Conservation (phyloP, 2,888 invertebrate species). For the Julus scandinavius region DNA sequence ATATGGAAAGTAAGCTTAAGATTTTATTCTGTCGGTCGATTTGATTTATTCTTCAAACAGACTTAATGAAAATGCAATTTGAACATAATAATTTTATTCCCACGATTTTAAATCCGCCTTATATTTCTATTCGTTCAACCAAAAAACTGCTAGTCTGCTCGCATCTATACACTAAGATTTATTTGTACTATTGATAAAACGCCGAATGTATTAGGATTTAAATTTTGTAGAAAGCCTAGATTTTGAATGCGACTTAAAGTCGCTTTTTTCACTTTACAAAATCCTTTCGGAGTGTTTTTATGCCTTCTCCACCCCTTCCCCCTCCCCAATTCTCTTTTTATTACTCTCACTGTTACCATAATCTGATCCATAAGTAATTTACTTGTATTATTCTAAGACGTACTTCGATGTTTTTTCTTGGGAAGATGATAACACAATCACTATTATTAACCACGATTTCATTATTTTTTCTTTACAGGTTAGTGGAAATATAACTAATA, state of each 20-base stretch:
- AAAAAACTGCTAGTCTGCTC: not conserved
- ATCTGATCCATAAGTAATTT: not conserved
- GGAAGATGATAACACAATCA: too few species aligned
- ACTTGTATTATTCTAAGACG: too few species aligned
- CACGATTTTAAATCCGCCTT: not conserved
- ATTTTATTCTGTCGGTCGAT: too few species aligned
- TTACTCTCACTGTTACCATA: not conserved
- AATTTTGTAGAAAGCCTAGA: not conserved
- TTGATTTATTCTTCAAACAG: too few species aligned
- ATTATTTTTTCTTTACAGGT: conserved; percentile 62
- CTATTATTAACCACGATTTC: too few species aligned
- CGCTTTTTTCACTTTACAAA: not conserved
- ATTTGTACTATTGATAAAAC: not conserved
- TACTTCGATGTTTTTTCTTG: too few species aligned
- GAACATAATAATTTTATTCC: not conserved
- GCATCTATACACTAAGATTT: not conserved
- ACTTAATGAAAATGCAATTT: not conserved
- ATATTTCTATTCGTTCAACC: not conserved
- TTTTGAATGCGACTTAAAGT: not conserved
- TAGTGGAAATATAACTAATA: conserved; percentile 84
- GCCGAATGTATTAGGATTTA: not conserved
- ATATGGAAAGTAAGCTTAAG: too few species aligned
- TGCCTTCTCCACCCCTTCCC: not conserved
- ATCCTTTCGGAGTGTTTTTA: not conserved
- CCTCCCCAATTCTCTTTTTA: not conserved